Percentiles rank a stretch among this genome's conserved stretches.
These are phyloP conservation scores for Xenentodon cancila DNA, from an alignment of 2,797 vertebrate species.

Conservation along the genomic window DNA sequence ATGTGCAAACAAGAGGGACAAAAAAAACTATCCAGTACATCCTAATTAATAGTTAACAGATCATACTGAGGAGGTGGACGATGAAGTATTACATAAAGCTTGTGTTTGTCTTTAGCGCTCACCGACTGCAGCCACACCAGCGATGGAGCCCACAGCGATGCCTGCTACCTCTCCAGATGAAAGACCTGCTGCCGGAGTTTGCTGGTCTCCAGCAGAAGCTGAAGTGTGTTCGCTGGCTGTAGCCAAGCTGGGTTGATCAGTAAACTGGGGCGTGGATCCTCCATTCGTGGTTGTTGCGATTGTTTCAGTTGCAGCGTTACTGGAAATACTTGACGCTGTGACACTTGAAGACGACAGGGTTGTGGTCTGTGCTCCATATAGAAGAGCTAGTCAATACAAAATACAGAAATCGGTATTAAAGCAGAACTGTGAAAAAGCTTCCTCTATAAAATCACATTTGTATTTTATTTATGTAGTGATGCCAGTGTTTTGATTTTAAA, in stretches of 20 bases:
- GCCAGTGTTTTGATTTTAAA: no score
- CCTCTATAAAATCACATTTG: background rate
- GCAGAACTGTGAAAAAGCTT: background rate
- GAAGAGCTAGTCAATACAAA: constrained; percentile 24
- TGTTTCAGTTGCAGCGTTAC: fast-evolving
- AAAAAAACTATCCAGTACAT: no score
- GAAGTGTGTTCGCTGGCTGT: background rate
- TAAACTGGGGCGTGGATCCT: no score
- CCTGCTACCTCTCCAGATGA: constrained; percentile 66
- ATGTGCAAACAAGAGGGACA: no score
- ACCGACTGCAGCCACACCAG: constrained; percentile 70
- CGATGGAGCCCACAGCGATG: constrained; percentile 67
- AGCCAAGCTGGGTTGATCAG: background rate
- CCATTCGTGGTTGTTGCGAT: fast-evolving
- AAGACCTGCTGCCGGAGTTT: constrained; percentile 3
- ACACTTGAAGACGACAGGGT: background rate
- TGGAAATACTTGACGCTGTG: no score
- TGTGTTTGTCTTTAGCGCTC: constrained; percentile 31
- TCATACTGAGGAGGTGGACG: constrained; percentile 5
- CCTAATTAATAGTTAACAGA: constrained; percentile 15
- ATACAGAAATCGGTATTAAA: background rate
- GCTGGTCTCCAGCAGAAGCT: background rate
- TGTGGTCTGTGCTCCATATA: fast-evolving
- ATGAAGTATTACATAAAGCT: background rate
- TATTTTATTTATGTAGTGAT: no score